Percentiles rank a stretch among this genome's conserved stretches.
Evolutionary conservation across 2,797 vertebrate species (phyloP).

Genomic region (Okamejei kenojei): DNA sequence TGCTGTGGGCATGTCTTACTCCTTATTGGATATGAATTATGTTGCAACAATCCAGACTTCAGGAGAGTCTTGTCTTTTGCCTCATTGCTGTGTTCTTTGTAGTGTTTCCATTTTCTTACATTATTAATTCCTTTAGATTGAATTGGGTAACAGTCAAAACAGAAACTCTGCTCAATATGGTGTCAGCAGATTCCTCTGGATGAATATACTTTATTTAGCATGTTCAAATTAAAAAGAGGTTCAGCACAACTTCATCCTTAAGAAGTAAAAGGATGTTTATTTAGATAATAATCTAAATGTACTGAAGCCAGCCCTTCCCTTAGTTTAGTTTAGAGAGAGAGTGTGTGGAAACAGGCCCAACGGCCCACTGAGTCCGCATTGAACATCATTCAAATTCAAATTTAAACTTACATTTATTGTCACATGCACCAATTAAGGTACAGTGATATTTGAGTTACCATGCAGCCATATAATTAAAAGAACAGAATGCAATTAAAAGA

Average conservation of each 20-base stretch:
- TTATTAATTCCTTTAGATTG: conserved; percentile 32
- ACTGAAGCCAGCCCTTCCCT: too few relatives aligned
- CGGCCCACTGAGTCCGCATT: too few relatives aligned
- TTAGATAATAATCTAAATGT: neutral
- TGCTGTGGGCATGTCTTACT: neutral
- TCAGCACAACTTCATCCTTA: neutral
- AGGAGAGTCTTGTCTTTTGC: neutral
- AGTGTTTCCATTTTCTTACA: neutral
- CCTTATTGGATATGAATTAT: conserved; percentile 16
- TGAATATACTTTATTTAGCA: neutral
- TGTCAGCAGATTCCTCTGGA: too few relatives aligned
- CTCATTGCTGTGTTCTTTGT: neutral
- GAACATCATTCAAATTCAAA: too few relatives aligned
- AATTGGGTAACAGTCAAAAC: neutral
- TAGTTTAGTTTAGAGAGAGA: too few relatives aligned
- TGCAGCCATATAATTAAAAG: too few relatives aligned
- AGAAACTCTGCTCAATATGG: neutral
- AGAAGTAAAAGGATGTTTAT: neutral
- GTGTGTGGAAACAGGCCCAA: too few relatives aligned
- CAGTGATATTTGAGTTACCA: too few relatives aligned
- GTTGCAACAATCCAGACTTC: conserved; percentile 8
- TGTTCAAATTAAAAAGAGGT: neutral
- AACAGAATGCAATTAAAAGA: too few relatives aligned
- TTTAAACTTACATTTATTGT: too few relatives aligned
- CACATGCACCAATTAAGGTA: too few relatives aligned